Evolutionary conservation across 2,797 vertebrate species (phyloP).

Genomic region (Cirrhinus molitorella): DNA sequence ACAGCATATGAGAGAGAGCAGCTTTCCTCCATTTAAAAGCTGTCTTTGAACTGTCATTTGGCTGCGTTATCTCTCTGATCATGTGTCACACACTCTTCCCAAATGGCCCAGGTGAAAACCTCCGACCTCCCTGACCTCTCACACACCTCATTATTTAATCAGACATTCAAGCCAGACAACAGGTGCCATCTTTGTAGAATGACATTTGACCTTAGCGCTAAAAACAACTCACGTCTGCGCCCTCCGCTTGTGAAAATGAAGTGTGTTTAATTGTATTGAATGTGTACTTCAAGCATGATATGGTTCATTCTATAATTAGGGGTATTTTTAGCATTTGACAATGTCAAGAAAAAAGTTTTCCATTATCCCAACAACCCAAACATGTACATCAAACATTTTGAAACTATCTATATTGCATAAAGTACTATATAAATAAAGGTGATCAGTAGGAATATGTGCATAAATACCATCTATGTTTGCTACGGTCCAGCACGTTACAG

Average conservation of each 20-base stretch:
- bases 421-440: too few relatives aligned
- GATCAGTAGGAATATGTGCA: too few relatives aligned
- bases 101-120: slow-evolving; percentile 62
- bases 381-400: too few relatives aligned
- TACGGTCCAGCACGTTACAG: too few relatives aligned
- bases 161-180: slow-evolving; percentile 62
- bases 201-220: slow-evolving; percentile 55
- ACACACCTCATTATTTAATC: slow-evolving; percentile 58
- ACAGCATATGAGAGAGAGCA: neutral
- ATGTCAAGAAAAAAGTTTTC: too few relatives aligned
- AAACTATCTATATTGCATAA: too few relatives aligned
- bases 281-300: too few relatives aligned
- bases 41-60: slow-evolving; percentile 60
- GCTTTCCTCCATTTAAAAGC: slow-evolving; percentile 1
- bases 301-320: too few relatives aligned
- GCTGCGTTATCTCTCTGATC: slow-evolving; percentile 58
- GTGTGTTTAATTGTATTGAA: neutral
- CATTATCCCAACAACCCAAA: too few relatives aligned
- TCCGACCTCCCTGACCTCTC: slow-evolving; percentile 46
- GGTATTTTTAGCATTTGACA: too few relatives aligned
- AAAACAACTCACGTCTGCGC: slow-evolving; percentile 60
- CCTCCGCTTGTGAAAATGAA: slow-evolving; percentile 17
- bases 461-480: too few relatives aligned
- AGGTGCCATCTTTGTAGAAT: slow-evolving; percentile 67
- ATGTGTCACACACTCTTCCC: slow-evolving; percentile 50